These are phyloP conservation scores for Penaeus vannamei DNA, from an alignment of 1,140 invertebrate species.

Conservation along the genomic window DNA sequence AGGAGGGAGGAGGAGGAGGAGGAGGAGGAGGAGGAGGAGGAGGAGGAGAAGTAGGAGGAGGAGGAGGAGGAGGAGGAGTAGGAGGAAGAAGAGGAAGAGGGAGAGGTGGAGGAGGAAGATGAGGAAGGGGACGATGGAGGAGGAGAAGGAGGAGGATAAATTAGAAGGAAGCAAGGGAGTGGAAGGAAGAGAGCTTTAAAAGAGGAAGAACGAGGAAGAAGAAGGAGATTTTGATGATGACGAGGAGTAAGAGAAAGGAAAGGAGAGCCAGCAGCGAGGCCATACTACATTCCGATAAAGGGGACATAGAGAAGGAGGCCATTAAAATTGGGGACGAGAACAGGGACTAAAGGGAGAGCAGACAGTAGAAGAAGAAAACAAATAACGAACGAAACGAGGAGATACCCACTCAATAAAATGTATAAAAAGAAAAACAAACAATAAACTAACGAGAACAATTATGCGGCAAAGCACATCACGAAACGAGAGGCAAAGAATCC, in stretches of 20 bases:
- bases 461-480: too few species aligned
- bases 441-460: not conserved
- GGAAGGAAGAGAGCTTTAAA: not conserved
- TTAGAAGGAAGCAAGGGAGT: not conserved
- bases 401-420: not conserved
- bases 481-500: too few species aligned
- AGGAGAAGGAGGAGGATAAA: not conserved
- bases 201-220: not conserved
- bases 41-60: not conserved
- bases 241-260: slow-evolving; percentile 5
- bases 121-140: not conserved
- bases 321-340: not conserved
- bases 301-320: not conserved
- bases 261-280: not conserved
- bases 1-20: not conserved
- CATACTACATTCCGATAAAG: not conserved
- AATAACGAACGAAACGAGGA: not conserved
- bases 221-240: not conserved
- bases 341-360: not conserved
- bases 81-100: not conserved
- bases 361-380: not conserved
- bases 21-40: not conserved
- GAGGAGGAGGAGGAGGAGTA: not conserved
- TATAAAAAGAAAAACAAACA: not conserved
- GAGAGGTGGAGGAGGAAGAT: not conserved